Evolutionary conservation across 2,113 vertebrate species (phyloP).

Genomic region (Hylia prasina): DNA sequence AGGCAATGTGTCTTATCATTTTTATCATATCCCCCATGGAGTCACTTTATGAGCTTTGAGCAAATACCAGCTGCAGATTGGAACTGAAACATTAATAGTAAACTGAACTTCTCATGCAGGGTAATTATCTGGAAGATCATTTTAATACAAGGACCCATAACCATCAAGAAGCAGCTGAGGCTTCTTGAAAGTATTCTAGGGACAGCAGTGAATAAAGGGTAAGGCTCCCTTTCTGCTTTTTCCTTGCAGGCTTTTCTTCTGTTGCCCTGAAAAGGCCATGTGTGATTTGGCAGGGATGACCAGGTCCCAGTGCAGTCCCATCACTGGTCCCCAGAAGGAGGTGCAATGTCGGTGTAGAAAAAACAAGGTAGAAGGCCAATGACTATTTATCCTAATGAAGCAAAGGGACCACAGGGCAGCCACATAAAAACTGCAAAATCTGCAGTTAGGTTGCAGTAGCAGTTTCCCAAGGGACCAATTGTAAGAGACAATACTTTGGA

Average conservation of each 20-base stretch:
- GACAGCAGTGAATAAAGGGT: neutral
- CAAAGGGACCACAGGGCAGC: neutral
- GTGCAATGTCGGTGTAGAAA: neutral
- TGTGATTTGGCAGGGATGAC: neutral
- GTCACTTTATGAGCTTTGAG: neutral
- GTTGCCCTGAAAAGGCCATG: neutral
- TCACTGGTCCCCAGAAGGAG: neutral
- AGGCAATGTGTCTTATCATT: neutral
- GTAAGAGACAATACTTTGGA: neutral
- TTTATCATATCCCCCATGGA: neutral
- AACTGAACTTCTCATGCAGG: neutral
- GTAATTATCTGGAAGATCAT: neutral
- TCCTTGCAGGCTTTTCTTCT: neutral
- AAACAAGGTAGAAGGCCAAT: neutral
- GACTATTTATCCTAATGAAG: neutral
- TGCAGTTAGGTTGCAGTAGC: neutral
- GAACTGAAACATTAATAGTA: neutral
- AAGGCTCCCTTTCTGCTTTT: neutral
- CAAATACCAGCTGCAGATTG: neutral
- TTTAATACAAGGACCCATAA: neutral
- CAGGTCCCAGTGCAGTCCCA: neutral
- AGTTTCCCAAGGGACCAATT: neutral
- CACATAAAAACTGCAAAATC: neutral
- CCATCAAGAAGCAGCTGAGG: neutral
- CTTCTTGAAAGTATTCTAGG: neutral